Percentiles rank a stretch among this genome's conserved stretches.
Conservation (phyloP, 2,113 vertebrate genomes). For the Ginglymostoma cirratum region DNA sequence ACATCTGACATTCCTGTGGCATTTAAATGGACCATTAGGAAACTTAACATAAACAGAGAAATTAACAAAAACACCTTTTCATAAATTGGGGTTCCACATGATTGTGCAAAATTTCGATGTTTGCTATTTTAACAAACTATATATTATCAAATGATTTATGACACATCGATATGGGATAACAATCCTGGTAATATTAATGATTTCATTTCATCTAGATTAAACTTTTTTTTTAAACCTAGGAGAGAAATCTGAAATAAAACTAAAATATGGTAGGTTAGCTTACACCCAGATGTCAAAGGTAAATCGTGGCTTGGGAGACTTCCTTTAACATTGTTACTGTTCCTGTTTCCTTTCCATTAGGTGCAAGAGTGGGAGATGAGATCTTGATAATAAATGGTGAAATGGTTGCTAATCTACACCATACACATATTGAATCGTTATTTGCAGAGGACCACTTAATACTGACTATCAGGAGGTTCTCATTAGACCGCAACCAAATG, state of each 20-base stretch:
- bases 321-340: background rate
- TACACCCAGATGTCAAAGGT: too few relatives aligned
- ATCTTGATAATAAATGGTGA: conserved; percentile 78
- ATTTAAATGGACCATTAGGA: background rate
- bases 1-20: background rate
- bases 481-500: background rate
- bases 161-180: background rate
- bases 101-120: background rate
- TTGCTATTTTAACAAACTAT: background rate
- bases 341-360: conserved; percentile 49
- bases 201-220: background rate
- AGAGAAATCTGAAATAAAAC: background rate
- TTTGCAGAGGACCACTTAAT: conserved; percentile 73
- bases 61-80: background rate
- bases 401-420: conserved; percentile 69
- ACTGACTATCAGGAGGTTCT: conserved; percentile 62
- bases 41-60: background rate
- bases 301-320: background rate
- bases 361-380: conserved; percentile 76
- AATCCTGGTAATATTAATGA: background rate
- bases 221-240: background rate
- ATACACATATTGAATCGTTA: conserved; percentile 74
- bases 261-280: background rate
- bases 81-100: background rate
- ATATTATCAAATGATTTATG: background rate